Percentiles rank a stretch among this genome's conserved stretches.
These are phyloP conservation scores for Oncopeltus fasciatus DNA, from an alignment of 1,140 invertebrate genomes.

Conservation along the genomic window DNA sequence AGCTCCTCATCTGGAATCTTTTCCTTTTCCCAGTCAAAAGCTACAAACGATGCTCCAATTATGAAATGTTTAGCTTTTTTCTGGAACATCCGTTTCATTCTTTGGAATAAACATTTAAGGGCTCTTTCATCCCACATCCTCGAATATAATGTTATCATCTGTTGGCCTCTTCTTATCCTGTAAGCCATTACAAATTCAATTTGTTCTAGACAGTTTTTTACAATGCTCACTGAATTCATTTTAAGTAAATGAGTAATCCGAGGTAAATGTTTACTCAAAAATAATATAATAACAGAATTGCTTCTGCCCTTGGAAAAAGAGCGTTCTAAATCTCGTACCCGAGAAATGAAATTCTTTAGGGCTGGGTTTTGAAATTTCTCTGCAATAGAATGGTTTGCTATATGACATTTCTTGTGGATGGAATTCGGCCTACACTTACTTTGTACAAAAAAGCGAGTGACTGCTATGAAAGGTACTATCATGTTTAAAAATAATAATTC, in stretches of 20 bases:
- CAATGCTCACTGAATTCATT: slow-evolving; percentile 32
- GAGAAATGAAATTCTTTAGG: not conserved
- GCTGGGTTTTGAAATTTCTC: not conserved
- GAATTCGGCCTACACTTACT: not conserved
- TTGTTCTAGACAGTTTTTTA: slow-evolving; percentile 40
- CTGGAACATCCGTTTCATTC: not conserved
- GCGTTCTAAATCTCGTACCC: not conserved
- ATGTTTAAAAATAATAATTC: not conserved
- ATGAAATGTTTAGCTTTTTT: slow-evolving; percentile 24
- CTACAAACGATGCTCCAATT: slow-evolving; percentile 22
- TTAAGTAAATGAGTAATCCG: slow-evolving; percentile 21
- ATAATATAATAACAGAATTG: not conserved
- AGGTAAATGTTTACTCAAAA: not conserved
- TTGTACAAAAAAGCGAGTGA: not conserved
- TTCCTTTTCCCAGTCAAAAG: slow-evolving; percentile 40
- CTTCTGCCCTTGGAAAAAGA: no score
- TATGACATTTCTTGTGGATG: not conserved
- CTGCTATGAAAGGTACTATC: not conserved
- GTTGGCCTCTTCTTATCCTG: slow-evolving; percentile 40
- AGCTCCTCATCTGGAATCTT: slow-evolving; percentile 37
- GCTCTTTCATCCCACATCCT: slow-evolving; percentile 44
- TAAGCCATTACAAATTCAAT: slow-evolving; percentile 48
- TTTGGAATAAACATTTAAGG: slow-evolving; percentile 35
- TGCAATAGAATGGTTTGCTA: not conserved
- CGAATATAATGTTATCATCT: slow-evolving; percentile 44